These are phyloP conservation scores for Xiphias gladius DNA, from an alignment of 2,113 vertebrate species.

Conservation along the genomic window DNA sequence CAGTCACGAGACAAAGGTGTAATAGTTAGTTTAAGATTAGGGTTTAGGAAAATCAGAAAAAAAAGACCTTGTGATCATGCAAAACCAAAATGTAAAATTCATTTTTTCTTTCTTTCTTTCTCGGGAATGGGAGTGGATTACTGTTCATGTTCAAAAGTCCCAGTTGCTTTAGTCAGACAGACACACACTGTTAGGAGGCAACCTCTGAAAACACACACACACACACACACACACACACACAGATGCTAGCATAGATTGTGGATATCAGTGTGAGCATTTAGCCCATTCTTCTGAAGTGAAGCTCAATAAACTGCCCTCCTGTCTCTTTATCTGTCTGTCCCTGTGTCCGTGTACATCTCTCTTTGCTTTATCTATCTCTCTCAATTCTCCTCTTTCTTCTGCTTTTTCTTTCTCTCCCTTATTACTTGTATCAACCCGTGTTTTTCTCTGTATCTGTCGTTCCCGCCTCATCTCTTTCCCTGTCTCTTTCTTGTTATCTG, in stretches of 20 bases:
- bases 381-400: neutral
- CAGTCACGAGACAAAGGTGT: too few relatives aligned
- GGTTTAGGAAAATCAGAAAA: too few relatives aligned
- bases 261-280: conserved; percentile 29
- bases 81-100: too few relatives aligned
- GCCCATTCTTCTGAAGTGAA: conserved; percentile 34
- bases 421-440: neutral
- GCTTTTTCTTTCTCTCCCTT: neutral
- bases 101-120: too few relatives aligned
- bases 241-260: conserved; percentile 37
- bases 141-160: too few relatives aligned
- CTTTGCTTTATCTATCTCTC: neutral
- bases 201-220: too few relatives aligned
- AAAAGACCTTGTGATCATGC: too few relatives aligned
- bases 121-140: too few relatives aligned
- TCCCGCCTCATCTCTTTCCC: neutral
- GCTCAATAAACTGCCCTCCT: conserved; percentile 24
- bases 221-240: conserved; percentile 25
- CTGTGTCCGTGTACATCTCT: neutral
- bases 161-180: neutral
- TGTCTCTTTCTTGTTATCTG: conserved; percentile 22
- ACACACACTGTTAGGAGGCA: neutral
- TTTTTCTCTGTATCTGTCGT: neutral
- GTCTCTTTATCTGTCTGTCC: conserved; percentile 14
- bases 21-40: too few relatives aligned